A percentile compares a stretch with the other conserved stretches of the same genome.
Evolutionary conservation across 2,113 vertebrate species (phyloP).

Genomic region (Siniperca knerii): DNA sequence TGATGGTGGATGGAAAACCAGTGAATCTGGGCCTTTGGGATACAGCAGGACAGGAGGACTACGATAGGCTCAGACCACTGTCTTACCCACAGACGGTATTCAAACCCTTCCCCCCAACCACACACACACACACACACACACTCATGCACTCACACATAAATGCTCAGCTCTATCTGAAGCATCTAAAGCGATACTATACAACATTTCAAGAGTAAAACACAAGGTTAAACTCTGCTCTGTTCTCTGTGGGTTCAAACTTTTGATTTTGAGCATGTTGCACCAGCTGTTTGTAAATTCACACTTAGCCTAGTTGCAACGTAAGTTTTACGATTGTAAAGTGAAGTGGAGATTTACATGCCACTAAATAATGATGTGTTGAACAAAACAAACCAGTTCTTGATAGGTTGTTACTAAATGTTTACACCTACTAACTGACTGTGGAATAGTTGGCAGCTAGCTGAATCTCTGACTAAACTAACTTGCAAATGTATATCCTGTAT

Average conservation of each 20-base stretch:
- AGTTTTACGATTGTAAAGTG: neutral
- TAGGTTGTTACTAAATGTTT: neutral
- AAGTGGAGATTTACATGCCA: neutral
- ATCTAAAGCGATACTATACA: neutral
- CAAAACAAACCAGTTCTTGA: neutral
- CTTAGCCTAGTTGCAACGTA: too few relatives aligned
- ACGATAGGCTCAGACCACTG: slow-evolving; percentile 85
- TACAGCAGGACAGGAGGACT: slow-evolving; percentile 87
- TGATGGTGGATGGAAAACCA: slow-evolving; percentile 88
- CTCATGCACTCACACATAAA: neutral
- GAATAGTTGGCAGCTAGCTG: neutral
- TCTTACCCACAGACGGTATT: slow-evolving; percentile 88
- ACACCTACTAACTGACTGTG: neutral
- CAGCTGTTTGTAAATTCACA: too few relatives aligned
- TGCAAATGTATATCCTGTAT: neutral
- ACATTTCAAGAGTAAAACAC: neutral
- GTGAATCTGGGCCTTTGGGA: slow-evolving; percentile 87
- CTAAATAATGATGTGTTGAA: neutral
- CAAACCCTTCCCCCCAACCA: slow-evolving; percentile 1
- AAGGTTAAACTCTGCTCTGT: neutral
- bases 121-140: slow-evolving; percentile 19
- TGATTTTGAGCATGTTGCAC: neutral
- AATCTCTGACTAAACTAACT: neutral
- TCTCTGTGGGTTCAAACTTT: neutral
- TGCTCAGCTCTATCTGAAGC: neutral